Evolutionary conservation across 1,140 invertebrate species (phyloP), one percentile per base, ranked within the genome.

Genomic region (Drosophila asahinai): DNA sequence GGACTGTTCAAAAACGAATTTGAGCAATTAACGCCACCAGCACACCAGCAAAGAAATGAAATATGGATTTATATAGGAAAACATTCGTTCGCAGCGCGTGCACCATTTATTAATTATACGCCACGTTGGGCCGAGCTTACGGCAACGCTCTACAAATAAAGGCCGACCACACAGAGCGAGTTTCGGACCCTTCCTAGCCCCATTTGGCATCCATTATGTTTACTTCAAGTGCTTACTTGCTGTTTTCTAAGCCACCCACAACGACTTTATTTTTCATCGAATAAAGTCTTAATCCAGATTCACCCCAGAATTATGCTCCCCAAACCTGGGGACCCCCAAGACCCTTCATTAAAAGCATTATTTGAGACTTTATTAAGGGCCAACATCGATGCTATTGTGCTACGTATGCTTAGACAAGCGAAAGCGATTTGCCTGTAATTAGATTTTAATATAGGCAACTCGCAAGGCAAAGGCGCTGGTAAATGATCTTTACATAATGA

Each of bases 91-190:
- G 49, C 60, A 58, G 66, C 78, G 84, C 81, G 84, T 87, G 81
- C 67, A 87, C 77, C 72, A 79, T 73, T 81, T 84, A 89, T 89
- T 89, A 89, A 89, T 89, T 89, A 89, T 90, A 90, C 81, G 84
- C 84, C 84, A 79, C 49, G 81, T 90, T 90, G 84, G 66, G 49
- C 81, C 65, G 48, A 49, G 11, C 63, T 55, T 55, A 19, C 7
- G 73, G 45, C 72, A 67, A 84, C 81, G 80, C 80, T 80, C 80
- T 17, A 43, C 48, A 57, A 68, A 70, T 43, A 58, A 57, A 40
- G 22, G 66, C 47, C 40, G 57, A 71, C 40, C 40, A 78, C 58
- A 79, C 45, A 71, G 70, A 64, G 71, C 36, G 55, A 43, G 40
- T 47, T 19, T 47, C 25, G 42, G 60, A 19, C 51, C 51, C 12